Base-by-base conservation (phyloP, 2,113 vertebrate species). In the Trogon surrucura region DNA sequence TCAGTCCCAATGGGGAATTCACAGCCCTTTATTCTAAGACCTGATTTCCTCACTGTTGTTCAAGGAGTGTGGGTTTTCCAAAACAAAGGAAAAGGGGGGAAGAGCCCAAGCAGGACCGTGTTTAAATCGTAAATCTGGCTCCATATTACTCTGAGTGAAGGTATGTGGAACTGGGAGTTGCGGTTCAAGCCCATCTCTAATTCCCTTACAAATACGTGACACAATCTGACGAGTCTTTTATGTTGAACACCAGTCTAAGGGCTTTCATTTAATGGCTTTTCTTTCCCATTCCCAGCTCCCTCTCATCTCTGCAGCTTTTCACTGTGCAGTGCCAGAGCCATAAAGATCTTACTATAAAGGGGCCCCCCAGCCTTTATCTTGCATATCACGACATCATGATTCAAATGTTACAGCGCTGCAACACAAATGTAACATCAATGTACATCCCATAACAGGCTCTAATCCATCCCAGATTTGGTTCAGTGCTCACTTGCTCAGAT, bases 401-500 rank as follows among this genome's bases (percentile, higher is more conserved):
- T 96, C 97, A 96, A 97, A 89, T 88, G 93, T 93, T 90, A 96
- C 88, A 95, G 95, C 50, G 0, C 92, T 95, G 92, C 85, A 89
- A 97, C 94, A 96, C 96, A 97, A 97, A 97, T 96, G 93, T 91
- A 96, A 97, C 96, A 95, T 97, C 95, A 97, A 95, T 96, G 95
- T 97, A 96, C 95, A 94, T 90, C 93, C 94, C 91, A 87, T 86
- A 96, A 96, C 92, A 93, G 93, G 74, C 93, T 73, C 78, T 97
- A 97, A 97, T 97, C 87, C 27, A 0, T 96, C 90, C 93, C 96
- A 97, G 96, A 97, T 94, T 93, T 73, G 71, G 67, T 95, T 93
- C 92, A 95, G 67, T 30, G 92, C 84, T 97, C 93, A 69, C 74
- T 96, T 89, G 78, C 90, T 96, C 91, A 95, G 96, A 96, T 97